A percentile compares a stretch with the other conserved stretches of the same genome.
These are phyloP conservation scores for Rotaria socialis DNA, from an alignment of 2,888 invertebrate genomes.

Conservation along the genomic window DNA sequence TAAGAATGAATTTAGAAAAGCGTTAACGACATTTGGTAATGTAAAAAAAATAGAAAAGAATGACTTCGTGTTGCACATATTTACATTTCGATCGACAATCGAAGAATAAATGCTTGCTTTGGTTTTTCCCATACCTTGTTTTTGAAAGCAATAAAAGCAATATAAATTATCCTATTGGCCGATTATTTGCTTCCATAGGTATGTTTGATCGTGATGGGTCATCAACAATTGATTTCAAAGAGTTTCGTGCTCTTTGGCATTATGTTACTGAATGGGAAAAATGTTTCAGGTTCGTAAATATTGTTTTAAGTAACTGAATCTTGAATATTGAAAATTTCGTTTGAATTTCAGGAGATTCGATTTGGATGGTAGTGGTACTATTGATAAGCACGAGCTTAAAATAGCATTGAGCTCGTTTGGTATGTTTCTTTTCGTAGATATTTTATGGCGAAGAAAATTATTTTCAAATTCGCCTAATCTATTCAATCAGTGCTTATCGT, in stretches of 20 bases:
- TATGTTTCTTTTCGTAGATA: slow-evolving; percentile 60
- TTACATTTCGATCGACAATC: background rate
- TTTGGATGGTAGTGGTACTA: slow-evolving; percentile 78
- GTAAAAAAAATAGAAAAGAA: background rate
- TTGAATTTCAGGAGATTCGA: slow-evolving; percentile 75
- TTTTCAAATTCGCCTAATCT: background rate
- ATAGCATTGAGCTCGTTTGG: slow-evolving; percentile 84
- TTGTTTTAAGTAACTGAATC: background rate
- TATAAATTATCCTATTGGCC: slow-evolving; percentile 86
- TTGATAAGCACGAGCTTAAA: slow-evolving; percentile 80
- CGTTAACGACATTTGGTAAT: slow-evolving; percentile 82
- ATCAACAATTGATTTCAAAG: slow-evolving; percentile 85
- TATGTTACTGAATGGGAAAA: slow-evolving; percentile 96
- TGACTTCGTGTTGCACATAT: background rate
- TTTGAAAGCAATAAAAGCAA: slow-evolving; percentile 68
- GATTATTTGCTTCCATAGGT: slow-evolving; percentile 80
- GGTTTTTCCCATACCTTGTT: slow-evolving; percentile 56
- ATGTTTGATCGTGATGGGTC: slow-evolving; percentile 86
- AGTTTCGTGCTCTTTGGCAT: slow-evolving; percentile 92
- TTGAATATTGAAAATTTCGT: slow-evolving; percentile 73
- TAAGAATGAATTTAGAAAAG: slow-evolving; percentile 78
- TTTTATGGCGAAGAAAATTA: background rate
- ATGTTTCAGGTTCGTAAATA: slow-evolving; percentile 73
- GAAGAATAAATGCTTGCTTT: background rate
- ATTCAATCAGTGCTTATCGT: background rate